These are phyloP conservation scores for Mallateleia sp. DNA, from an alignment of 2,888 invertebrate genomes.

Conservation along the genomic window DNA sequence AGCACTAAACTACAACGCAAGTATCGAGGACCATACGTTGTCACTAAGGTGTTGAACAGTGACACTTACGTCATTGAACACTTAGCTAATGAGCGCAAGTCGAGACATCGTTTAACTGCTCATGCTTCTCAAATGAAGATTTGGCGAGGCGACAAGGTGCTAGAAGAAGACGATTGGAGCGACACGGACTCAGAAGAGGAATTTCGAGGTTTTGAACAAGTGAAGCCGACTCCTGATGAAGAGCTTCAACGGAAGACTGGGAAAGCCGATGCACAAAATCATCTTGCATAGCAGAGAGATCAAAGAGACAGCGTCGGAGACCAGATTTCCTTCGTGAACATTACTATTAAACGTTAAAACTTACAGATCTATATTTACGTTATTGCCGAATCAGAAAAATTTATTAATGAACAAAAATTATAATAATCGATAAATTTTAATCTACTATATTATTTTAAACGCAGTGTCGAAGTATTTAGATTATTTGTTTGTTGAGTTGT, in stretches of 20 bases:
- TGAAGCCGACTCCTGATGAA: too few relatives aligned
- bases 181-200: slow-evolving; percentile 4
- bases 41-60: not conserved
- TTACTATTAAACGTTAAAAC: too few relatives aligned
- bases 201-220: slow-evolving; percentile 5
- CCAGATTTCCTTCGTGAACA: not conserved
- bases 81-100: not conserved
- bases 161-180: not conserved
- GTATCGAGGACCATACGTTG: slow-evolving; percentile 29
- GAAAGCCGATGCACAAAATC: not conserved
- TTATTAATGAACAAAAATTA: too few relatives aligned
- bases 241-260: too few relatives aligned
- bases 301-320: not conserved
- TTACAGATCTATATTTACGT: too few relatives aligned
- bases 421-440: too few relatives aligned
- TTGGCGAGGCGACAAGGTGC: slow-evolving; percentile 14
- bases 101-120: slow-evolving; percentile 16
- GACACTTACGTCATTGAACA: slow-evolving; percentile 29
- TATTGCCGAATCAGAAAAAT: too few relatives aligned
- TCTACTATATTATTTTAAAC: too few relatives aligned
- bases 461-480: too few relatives aligned
- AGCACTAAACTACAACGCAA: slow-evolving; percentile 33
- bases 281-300: not conserved
- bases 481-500: too few relatives aligned
- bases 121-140: slow-evolving; percentile 61